Base-by-base conservation (phyloP, 2,888 invertebrate genomes). In the Pandemis heparana region DNA sequence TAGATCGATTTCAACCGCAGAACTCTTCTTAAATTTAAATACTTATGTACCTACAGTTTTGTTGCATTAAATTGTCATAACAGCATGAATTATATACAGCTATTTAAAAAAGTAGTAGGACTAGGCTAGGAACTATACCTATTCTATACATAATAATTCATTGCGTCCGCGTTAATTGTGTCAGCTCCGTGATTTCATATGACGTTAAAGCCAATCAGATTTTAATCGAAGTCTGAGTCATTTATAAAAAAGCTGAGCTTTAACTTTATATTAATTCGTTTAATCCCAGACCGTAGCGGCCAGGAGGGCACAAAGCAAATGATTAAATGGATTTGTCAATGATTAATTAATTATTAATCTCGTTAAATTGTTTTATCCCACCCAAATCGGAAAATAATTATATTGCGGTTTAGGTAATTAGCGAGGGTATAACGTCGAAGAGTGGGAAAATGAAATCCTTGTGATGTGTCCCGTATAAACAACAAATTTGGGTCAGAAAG, bases 291-390 rank as follows among this genome's bases (percentile, higher is more conserved):
- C 46, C 32, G 48, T 61, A 62, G 12, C 59, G 18, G 65, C 51
- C 65, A 65, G 16, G 60, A 60, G 43, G 51, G 59, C 69, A 69
- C 16, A 53, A 69, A 48, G 59, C 69, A 59, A 64, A 73, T 59
- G 38, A 72, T 62, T 61, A 67, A 72, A 72, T 62, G 66, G 46
- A 67, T 67, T 69, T 74, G 64, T 74, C 73, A 59, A 74, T 69
- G 64, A 74, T 74, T 69, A 69, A 69, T 74, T 59, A 74, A 64
- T 64, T 59, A 73, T 73, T 73, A 73, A 73, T 73, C 68, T 63
- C 63, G 68, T 73, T 63, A 59, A 66, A 73, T 68, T 73, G 56
- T 73, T 74, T 70, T 70, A 65, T 60, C 60, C 74, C 14, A n/a
- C 59, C 51, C 18, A 60, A 74, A 74, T 74, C 64, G 60, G 65